Conservation (phyloP, 2,888 invertebrate genomes). For the Sepioteuthis lessoniana region DNA sequence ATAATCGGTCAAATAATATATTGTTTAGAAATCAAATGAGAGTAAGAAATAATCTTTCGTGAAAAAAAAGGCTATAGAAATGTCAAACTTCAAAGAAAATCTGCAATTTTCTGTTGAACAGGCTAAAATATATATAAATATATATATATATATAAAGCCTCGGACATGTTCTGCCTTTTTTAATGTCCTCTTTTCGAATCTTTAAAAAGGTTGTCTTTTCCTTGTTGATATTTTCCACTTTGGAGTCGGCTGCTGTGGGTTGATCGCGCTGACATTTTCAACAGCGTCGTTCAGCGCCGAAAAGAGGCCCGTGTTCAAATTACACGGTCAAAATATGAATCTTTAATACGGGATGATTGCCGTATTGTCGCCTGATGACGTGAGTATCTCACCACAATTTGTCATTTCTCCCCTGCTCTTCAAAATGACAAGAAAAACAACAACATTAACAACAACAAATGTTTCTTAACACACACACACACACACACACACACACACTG, state of each 20-base stretch:
- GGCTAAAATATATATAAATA: too few species aligned
- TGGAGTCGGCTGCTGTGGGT: neutral
- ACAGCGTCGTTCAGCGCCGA: neutral
- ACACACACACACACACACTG: neutral
- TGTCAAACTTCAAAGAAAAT: neutral
- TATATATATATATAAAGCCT: too few species aligned
- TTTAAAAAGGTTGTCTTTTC: neutral
- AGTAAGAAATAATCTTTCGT: neutral
- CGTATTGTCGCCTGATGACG: neutral
- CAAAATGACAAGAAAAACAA: neutral
- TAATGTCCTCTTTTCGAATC: neutral
- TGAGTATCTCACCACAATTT: neutral
- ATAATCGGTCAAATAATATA: neutral
- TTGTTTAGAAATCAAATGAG: neutral
- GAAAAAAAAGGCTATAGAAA: neutral
- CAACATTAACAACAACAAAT: neutral
- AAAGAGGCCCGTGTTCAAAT: neutral
- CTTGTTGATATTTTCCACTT: neutral
- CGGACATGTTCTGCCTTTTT: neutral
- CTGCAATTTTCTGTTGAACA: neutral
- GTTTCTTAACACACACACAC: neutral
- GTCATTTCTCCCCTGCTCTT: neutral
- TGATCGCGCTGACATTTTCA: neutral
- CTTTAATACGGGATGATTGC: constrained; percentile 33
- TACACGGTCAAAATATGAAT: constrained; percentile 33